A percentile compares a stretch with the other conserved stretches of the same genome.
Evolutionary conservation across 2,888 invertebrate genomes (phyloP).

Genomic region (Pristionchus arcanus): DNA sequence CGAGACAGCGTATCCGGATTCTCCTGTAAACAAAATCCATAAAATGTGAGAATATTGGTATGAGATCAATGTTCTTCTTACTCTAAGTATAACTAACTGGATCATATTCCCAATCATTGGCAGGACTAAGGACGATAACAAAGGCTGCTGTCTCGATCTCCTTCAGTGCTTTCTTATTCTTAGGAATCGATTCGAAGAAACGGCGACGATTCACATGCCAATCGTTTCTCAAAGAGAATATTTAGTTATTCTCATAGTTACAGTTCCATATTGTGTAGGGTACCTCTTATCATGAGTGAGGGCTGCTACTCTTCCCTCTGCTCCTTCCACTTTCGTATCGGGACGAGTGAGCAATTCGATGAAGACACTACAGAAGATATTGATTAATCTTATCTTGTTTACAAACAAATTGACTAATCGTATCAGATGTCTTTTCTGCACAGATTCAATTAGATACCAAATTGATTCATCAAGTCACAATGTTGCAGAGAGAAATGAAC

Average conservation of each 20-base stretch:
- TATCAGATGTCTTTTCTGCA: neutral
- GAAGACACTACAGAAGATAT: slow-evolving; percentile 66
- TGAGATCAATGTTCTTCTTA: too few species aligned
- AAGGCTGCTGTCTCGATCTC: slow-evolving; percentile 69
- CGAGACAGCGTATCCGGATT: slow-evolving; percentile 65
- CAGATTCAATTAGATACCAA: slow-evolving; percentile 6
- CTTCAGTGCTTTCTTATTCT: slow-evolving; percentile 69
- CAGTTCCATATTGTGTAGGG: neutral
- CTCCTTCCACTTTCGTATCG: slow-evolving; percentile 61
- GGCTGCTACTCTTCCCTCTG: slow-evolving; percentile 65
- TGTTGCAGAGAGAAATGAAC: neutral
- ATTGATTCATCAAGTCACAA: neutral
- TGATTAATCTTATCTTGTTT: neutral
- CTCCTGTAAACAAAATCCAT: slow-evolving; percentile 58
- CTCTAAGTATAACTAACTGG: slow-evolving; percentile 39
- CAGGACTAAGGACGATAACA: slow-evolving; percentile 69
- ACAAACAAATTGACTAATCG: neutral
- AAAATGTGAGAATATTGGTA: too few species aligned
- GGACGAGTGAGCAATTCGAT: slow-evolving; percentile 68
- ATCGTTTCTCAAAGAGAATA: slow-evolving; percentile 58
- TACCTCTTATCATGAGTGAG: slow-evolving; percentile 69
- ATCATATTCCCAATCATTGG: slow-evolving; percentile 67
- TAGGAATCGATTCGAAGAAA: slow-evolving; percentile 70
- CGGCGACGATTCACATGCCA: slow-evolving; percentile 71
- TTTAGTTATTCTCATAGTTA: neutral